Percentiles rank a stretch among this genome's conserved stretches.
phyloP scores from a whole-genome alignment of 2,888 invertebrate genomes.

The Hyposoter didymator region DNA sequence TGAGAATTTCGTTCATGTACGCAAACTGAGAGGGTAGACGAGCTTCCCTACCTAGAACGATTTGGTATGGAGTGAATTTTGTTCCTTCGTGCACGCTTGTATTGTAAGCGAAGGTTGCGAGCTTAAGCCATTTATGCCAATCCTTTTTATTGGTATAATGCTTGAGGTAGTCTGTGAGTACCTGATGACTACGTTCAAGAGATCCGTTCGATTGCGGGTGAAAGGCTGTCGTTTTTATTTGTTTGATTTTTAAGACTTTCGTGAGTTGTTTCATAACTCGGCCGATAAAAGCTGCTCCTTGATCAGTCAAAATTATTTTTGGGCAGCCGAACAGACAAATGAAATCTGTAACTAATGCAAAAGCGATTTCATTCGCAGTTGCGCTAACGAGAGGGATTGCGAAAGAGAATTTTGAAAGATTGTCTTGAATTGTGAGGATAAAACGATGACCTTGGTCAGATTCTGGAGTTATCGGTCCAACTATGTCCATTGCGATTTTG shows the following conservation, averaged over 20 bases:
- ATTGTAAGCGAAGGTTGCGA: no score
- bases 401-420: slow-evolving; percentile 1
- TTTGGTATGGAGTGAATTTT: slow-evolving; percentile 31
- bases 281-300: background rate
- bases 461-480: background rate
- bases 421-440: background rate
- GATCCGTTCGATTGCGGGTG: slow-evolving; percentile 2
- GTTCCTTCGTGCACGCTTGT: background rate
- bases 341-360: background rate
- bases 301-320: slow-evolving; percentile 18
- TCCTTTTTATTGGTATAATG: no score
- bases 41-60: slow-evolving; percentile 41
- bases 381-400: background rate
- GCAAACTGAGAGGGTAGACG: slow-evolving; percentile 27
- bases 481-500: slow-evolving; percentile 62
- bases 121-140: no score
- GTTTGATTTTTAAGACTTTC: slow-evolving; percentile 1
- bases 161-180: background rate
- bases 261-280: background rate
- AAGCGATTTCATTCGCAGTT: background rate
- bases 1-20: background rate
- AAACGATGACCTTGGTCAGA: background rate
- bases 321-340: slow-evolving; percentile 13
- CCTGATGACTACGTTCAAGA: background rate
- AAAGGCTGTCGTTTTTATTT: slow-evolving; percentile 8